Evolutionary conservation across 2,888 invertebrate species (phyloP), one percentile per base, ranked within the genome.

Genomic region (Tipula lateralis): DNA sequence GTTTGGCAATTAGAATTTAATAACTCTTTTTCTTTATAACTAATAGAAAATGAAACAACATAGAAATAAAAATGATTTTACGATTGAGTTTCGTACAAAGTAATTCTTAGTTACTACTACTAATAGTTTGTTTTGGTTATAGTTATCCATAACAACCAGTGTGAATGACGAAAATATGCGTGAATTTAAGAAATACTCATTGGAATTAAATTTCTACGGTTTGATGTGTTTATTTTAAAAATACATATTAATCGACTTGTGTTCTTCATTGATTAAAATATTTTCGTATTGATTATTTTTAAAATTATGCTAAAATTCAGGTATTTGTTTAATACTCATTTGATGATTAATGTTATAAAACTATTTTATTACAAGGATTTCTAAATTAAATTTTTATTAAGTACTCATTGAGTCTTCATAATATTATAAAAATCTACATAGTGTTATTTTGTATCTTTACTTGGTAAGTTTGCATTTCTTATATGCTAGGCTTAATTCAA

Each of bases 1-100:
- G 44, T n/a, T 0, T 0, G 0, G 3, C 86, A 87, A 85, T 85
- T 85, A 84, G 85, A 86, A 7, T 81, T 84, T 29, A 82, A 29
- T 84, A 34, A 34, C 24, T 32, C 19, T 19, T n/a, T 83, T 83
- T 34, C 2, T 83, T 83, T 6, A 34, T 83, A 16, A 30, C 5
- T 32, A n/a, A 83, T 16, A 30, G n/a, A n/a, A n/a, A n/a, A n/a
- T 7, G 7, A 30, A 30, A 30, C 6, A 81, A 66, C 19, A 80
- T 30, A 82, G 7, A 24, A 29, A 30, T 32, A 83, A 34, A 83
- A 82, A 66, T 9, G 24, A 50, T 16, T 6, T 50, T 36, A 36
- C 36, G 9, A n/a, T 24, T 66, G 66, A 50, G 24, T n/a, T 24
- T 66, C 24, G 9, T 66, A 66, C 24, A 50, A 50, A 50, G 50